These are phyloP conservation scores for Pogonomyrmex californicus DNA, from an alignment of 1,140 invertebrate genomes.

Conservation along the genomic window DNA sequence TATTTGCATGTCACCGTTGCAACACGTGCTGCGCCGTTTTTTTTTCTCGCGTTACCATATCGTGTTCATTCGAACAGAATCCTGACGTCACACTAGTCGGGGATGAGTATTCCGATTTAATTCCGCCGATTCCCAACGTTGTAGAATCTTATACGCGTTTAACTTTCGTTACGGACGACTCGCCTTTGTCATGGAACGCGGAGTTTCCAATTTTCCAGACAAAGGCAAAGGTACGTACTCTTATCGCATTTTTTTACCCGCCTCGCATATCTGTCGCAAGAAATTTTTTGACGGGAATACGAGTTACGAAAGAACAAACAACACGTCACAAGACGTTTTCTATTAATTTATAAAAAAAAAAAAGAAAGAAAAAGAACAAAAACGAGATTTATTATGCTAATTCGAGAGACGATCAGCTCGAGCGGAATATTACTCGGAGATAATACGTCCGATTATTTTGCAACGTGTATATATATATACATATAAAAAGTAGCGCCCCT, in stretches of 20 bases:
- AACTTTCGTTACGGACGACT: conserved; percentile 54
- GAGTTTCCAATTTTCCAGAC: conserved; percentile 53
- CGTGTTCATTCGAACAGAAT: conserved; percentile 46
- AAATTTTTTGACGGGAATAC: conserved; percentile 18
- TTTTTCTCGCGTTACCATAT: conserved; percentile 51
- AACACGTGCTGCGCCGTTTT: conserved; percentile 50
- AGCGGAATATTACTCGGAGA: neutral
- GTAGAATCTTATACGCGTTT: conserved; percentile 48
- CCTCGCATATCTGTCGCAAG: neutral
- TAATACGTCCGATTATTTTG: neutral
- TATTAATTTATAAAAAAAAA: neutral
- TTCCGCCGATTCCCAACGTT: conserved; percentile 44
- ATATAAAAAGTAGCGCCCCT: too few relatives aligned
- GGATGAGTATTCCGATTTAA: conserved; percentile 57
- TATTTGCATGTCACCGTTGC: conserved; percentile 62
- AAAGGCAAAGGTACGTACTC: conserved; percentile 21
- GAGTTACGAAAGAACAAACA: neutral
- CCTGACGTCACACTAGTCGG: conserved; percentile 38
- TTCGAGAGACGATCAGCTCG: neutral
- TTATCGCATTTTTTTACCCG: neutral
- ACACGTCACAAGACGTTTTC: neutral
- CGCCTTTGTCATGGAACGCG: conserved; percentile 50
- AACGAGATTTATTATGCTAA: neutral
- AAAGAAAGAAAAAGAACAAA: neutral
- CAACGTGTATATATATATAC: too few relatives aligned